phyloP scores from a whole-genome alignment of 2,888 invertebrate species.

The Perdita meconis region DNA sequence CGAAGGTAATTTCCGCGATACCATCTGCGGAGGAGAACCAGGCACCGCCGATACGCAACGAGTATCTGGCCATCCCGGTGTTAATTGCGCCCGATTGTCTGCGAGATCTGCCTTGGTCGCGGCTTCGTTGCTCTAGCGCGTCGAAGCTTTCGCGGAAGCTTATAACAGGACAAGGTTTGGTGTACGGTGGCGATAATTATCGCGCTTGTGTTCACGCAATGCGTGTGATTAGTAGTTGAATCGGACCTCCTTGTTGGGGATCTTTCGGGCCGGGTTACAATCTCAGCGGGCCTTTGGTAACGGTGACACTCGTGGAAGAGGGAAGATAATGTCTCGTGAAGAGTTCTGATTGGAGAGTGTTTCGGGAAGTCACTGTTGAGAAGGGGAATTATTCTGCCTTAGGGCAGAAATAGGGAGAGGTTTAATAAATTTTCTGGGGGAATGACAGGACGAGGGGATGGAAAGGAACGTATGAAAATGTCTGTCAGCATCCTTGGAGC shows the following conservation, averaged over 20 bases:
- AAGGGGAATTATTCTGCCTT: no score
- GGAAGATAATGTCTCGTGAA: no score
- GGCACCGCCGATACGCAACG: conserved; percentile 58
- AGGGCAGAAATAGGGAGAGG: no score
- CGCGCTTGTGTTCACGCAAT: conserved; percentile 59
- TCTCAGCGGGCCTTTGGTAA: conserved; percentile 7
- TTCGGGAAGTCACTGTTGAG: not conserved
- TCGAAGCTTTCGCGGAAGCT: conserved; percentile 43
- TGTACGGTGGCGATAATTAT: conserved; percentile 63
- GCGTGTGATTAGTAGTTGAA: conserved; percentile 48
- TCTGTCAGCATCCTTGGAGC: not conserved
- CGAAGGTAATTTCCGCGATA: conserved; percentile 72
- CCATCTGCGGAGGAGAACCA: conserved; percentile 42
- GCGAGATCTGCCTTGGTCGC: conserved; percentile 55
- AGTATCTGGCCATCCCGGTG: conserved; percentile 44
- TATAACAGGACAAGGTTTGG: conserved; percentile 51
- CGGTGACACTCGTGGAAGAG: not conserved
- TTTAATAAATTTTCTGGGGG: no score
- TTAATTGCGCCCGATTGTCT: conserved; percentile 73
- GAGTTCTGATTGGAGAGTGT: no score
- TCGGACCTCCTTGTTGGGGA: conserved; percentile 13
- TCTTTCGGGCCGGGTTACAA: conserved; percentile 14
- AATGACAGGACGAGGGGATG: no score
- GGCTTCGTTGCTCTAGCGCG: conserved; percentile 22
- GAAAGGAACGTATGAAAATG: no score